These are phyloP conservation scores for Temnothorax nylanderi DNA, from an alignment of 1,140 invertebrate species.

Conservation along the genomic window DNA sequence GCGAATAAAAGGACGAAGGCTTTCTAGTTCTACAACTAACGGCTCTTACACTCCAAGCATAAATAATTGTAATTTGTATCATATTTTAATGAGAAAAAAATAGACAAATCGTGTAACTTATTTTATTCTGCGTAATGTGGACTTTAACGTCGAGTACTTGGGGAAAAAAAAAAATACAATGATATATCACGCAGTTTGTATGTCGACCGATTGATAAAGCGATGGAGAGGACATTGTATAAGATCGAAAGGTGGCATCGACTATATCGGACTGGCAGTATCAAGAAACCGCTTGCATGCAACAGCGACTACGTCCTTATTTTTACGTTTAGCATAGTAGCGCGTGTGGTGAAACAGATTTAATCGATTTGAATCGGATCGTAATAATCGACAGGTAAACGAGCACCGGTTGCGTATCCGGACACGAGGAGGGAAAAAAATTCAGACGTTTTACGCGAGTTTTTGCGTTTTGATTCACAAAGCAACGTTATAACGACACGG, in stretches of 20 bases:
- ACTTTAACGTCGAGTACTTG: conserved; percentile 74
- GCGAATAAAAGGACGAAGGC: conserved; percentile 72
- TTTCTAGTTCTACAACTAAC: conserved; percentile 75
- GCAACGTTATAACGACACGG: conserved; percentile 51
- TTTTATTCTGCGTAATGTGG: conserved; percentile 80
- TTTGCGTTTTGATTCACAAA: conserved; percentile 66
- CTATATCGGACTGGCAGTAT: conserved; percentile 61
- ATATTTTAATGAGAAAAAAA: conserved; percentile 79
- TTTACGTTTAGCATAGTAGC: conserved; percentile 47
- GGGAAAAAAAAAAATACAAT: conserved; percentile 37
- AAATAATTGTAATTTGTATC: conserved; percentile 82
- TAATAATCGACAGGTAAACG: conserved; percentile 38
- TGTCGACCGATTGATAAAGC: conserved; percentile 63
- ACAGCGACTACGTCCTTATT: conserved; percentile 57
- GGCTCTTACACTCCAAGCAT: conserved; percentile 81
- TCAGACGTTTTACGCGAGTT: conserved; percentile 43
- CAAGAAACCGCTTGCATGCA: conserved; percentile 54
- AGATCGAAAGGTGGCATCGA: conserved; percentile 41
- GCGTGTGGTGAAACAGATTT: conserved; percentile 26
- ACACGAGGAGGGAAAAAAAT: conserved; percentile 13
- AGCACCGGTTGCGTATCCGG: conserved; percentile 44
- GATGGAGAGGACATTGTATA: conserved; percentile 39
- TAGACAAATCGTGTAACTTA: conserved; percentile 81
- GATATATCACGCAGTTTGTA: conserved; percentile 71
- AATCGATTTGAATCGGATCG: neutral